These are phyloP conservation scores for Reticulitermes speratus DNA, from an alignment of 1,140 invertebrate species.

Conservation along the genomic window DNA sequence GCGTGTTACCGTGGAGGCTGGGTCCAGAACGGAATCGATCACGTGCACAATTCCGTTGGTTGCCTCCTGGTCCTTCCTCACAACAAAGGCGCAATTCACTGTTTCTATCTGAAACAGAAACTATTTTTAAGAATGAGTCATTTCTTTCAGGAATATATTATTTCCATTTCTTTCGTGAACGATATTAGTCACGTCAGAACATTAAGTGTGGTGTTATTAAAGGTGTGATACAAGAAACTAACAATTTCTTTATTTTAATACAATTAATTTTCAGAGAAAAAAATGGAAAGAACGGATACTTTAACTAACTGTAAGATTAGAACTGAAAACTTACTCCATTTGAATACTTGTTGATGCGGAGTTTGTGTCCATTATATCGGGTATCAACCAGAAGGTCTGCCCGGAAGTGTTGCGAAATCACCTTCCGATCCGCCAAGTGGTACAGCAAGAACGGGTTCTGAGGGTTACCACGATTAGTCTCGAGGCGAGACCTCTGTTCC, in stretches of 20 bases:
- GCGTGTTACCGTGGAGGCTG: constrained; percentile 44
- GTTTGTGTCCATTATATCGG: constrained; percentile 41
- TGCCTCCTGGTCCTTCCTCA: constrained; percentile 55
- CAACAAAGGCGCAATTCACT: constrained; percentile 55
- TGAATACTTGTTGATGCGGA: constrained; percentile 51
- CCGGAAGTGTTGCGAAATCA: constrained; percentile 47
- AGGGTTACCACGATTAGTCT: constrained; percentile 39
- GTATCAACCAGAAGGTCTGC: constrained; percentile 45
- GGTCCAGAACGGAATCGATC: constrained; percentile 64
- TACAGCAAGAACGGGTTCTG: constrained; percentile 48
- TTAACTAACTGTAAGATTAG: neutral
- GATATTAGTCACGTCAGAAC: too few relatives aligned
- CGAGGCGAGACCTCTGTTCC: constrained; percentile 40
- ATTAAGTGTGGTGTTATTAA: too few relatives aligned
- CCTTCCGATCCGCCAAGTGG: constrained; percentile 47
- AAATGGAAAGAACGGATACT: neutral
- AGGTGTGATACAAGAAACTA: too few relatives aligned
- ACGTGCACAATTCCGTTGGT: constrained; percentile 70
- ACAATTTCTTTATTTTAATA: too few relatives aligned
- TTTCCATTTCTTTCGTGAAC: too few relatives aligned
- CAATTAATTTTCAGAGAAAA: too few relatives aligned
- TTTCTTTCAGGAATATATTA: too few relatives aligned
- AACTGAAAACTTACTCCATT: constrained; percentile 46
- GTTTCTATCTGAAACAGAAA: constrained; percentile 50
- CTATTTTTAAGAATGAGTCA: too few relatives aligned